Evolutionary conservation across 2,113 vertebrate genomes (phyloP).

Genomic region (Cynocephalus volans): DNA sequence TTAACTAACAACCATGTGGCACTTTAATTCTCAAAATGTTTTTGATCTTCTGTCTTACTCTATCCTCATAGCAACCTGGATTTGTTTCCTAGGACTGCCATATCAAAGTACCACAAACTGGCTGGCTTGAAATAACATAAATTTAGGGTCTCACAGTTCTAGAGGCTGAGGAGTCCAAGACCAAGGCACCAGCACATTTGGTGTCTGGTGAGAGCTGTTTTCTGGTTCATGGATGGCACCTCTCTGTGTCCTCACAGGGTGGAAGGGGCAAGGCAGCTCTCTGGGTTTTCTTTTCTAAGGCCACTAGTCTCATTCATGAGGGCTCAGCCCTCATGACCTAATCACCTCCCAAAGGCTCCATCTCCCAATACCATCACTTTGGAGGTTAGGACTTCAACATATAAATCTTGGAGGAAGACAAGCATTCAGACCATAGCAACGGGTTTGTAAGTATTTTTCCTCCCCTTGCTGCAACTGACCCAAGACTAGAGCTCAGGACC

Average conservation of each 20-base stretch:
- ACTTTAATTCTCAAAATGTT: constrained; percentile 7
- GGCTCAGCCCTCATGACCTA: background rate
- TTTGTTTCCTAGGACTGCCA: background rate
- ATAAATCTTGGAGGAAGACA: background rate
- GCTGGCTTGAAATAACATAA: background rate
- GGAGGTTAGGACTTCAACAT: background rate
- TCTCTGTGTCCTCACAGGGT: background rate
- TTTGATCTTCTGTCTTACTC: background rate
- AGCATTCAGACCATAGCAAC: background rate
- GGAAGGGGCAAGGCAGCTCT: background rate
- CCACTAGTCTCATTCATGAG: background rate
- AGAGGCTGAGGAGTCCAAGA: background rate
- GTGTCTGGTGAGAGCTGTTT: background rate
- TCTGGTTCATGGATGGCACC: no score
- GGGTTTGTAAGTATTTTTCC: background rate
- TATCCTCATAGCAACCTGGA: background rate
- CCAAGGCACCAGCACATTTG: background rate
- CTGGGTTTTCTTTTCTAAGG: background rate
- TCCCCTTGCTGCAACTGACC: background rate
- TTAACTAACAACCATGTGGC: background rate
- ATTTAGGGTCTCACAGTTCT: background rate
- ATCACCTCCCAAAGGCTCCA: background rate
- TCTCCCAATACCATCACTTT: background rate
- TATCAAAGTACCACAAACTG: background rate
- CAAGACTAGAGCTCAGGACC: background rate